Evolutionary conservation across 2,113 vertebrate species (phyloP).

Genomic region (Hystrix cristata): DNA sequence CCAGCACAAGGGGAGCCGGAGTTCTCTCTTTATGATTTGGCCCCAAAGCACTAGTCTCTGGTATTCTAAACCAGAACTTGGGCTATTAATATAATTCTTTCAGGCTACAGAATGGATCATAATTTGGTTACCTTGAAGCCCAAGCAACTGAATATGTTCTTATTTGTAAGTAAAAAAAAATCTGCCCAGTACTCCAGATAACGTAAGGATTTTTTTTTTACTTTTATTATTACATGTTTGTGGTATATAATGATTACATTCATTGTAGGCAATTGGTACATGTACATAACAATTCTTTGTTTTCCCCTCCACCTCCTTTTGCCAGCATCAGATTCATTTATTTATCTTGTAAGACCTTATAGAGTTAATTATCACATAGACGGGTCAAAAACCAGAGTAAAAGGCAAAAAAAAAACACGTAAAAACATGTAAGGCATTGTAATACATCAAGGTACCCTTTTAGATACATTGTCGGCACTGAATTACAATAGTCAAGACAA

Average conservation of each 20-base stretch:
- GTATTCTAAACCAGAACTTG: not conserved
- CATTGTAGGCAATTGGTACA: not conserved
- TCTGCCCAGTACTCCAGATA: not conserved
- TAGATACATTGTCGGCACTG: not conserved
- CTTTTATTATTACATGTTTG: not conserved
- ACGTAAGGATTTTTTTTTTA: not conserved
- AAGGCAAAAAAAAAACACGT: not conserved
- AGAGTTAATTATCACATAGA: not conserved
- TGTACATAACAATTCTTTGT: not conserved
- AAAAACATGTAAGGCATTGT: not conserved
- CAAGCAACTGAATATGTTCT: not conserved
- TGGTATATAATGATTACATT: not conserved
- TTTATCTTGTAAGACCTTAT: not conserved
- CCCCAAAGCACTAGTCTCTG: not conserved
- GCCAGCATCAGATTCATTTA: not conserved
- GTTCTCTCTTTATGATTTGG: not conserved
- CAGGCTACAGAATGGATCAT: not conserved
- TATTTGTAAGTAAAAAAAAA: slow-evolving; percentile 34
- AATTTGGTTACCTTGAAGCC: not conserved
- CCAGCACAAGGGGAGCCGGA: not conserved
- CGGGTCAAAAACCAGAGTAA: not conserved
- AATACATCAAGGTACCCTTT: not conserved
- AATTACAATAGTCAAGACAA: not conserved
- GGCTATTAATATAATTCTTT: not conserved
- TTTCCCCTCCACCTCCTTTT: not conserved